Base-by-base conservation (phyloP, 2,113 vertebrate genomes). In the Mesembrinibis cayennensis region DNA sequence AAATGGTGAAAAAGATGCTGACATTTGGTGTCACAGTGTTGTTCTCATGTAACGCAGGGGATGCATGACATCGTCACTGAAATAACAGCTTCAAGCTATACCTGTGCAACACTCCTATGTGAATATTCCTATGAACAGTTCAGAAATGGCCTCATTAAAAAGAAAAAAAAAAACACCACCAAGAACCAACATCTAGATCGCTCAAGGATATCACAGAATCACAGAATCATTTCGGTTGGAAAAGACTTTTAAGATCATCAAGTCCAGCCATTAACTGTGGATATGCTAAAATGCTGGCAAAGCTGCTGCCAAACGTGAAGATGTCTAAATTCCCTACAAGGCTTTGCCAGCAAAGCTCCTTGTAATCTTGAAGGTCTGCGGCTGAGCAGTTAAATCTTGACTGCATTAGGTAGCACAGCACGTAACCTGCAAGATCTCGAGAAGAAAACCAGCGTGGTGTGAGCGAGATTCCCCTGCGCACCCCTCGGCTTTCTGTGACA, bases 41-140 rank as follows among this genome's bases (percentile, higher is more conserved):
- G 19, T 77, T 83, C 26, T 76, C 4, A 1, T 34, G 40, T 61
- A 56, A 52, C 6, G 2, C 0, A 0, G 32, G 26, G 23, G 9
- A 21, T 45, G 19, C n/a, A 20, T 4, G 32, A 89, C 3, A 4
- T 72, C 30, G 13, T 74, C 73, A 59, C 69, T 89, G 59, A 81
- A 82, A 30, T 45, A 63, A 67, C 42, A 89, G 42, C 44, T 74
- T 93, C 79, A 53, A 9, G 34, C 36, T 80, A 19, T 67, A 80
- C n/a, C 32, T 47, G 14, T 11, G 32, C 66, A 62, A 73, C 7
- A 4, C n/a, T 71, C 27, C 21, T 50, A 10, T 29, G 6, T 47
- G 26, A 77, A 9, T 42, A 55, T 52, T 16, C 15, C n/a, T 36
- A 13, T 55, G 47, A 88, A 49, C 22, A 88, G 34, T n/a, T 86